Conservation (phyloP, 2,113 vertebrate species). For the Hippolais icterina region DNA sequence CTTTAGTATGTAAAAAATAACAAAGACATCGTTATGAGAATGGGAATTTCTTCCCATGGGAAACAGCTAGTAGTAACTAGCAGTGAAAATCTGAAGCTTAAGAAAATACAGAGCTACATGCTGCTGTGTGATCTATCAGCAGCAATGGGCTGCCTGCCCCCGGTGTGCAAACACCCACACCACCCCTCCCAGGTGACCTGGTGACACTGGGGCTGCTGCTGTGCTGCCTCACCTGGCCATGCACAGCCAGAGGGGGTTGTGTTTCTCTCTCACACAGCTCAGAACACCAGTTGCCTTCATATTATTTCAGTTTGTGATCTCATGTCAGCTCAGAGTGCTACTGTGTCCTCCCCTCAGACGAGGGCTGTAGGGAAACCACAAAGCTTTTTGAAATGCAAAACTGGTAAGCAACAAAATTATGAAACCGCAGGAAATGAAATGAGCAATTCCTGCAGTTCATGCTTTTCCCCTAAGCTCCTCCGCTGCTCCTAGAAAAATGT, state of each 20-base stretch:
- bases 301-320: conserved; percentile 7
- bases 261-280: neutral
- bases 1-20: no score
- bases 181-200: neutral
- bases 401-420: conserved; percentile 37
- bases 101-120: no score
- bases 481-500: neutral
- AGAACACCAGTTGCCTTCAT: neutral
- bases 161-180: neutral
- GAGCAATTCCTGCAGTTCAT: conserved; percentile 29
- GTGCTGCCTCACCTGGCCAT: neutral
- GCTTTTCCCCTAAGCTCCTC: neutral
- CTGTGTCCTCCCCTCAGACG: conserved; percentile 21
- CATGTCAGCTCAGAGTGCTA: conserved; percentile 27
- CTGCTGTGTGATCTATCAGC: neutral
- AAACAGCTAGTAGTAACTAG: no score
- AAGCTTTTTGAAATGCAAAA: conserved; percentile 38
- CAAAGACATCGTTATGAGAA: no score
- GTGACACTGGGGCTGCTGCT: neutral
- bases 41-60: no score
- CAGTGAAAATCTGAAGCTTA: no score
- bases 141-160: neutral
- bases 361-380: conserved; percentile 57
- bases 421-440: conserved; percentile 60
- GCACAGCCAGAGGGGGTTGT: neutral